Percentiles rank a stretch among this genome's conserved stretches.
Evolutionary conservation across 2,113 vertebrate genomes (phyloP).

Genomic region (Tragelaphus scriptus): DNA sequence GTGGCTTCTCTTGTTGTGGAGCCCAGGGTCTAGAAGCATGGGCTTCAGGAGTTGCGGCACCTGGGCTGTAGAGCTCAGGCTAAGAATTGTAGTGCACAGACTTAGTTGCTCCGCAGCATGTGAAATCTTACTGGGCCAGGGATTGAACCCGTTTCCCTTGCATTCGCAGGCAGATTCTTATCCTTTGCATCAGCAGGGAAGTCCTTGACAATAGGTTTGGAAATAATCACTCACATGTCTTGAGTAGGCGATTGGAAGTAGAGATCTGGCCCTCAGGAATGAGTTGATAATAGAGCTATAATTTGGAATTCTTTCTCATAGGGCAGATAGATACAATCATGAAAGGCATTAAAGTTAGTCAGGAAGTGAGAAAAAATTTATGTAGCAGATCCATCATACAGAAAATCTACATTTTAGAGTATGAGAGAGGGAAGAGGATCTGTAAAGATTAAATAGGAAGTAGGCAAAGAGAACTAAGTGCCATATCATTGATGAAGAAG

Average conservation of each 20-base stretch:
- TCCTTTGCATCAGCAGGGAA: neutral
- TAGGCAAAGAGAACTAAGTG: neutral
- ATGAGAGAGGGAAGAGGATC: neutral
- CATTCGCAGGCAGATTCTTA: neutral
- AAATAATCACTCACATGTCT: neutral
- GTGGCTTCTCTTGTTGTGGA: neutral
- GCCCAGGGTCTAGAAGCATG: neutral
- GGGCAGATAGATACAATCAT: neutral
- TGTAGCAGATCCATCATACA: neutral
- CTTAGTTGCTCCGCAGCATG: neutral
- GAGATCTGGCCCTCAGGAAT: neutral
- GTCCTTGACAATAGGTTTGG: neutral
- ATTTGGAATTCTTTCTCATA: constrained; percentile 2
- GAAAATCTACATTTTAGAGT: neutral
- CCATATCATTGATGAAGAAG: neutral
- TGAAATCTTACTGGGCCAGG: neutral
- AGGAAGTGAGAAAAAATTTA: neutral
- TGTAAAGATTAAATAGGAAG: neutral
- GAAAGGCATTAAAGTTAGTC: neutral
- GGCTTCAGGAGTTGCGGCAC: neutral
- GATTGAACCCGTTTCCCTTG: neutral
- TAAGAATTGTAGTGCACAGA: neutral
- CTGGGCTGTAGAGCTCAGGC: neutral
- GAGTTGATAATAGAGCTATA: neutral
- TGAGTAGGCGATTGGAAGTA: neutral